Base-by-base conservation (phyloP, 2,888 invertebrate species). In the Nomada flava region DNA sequence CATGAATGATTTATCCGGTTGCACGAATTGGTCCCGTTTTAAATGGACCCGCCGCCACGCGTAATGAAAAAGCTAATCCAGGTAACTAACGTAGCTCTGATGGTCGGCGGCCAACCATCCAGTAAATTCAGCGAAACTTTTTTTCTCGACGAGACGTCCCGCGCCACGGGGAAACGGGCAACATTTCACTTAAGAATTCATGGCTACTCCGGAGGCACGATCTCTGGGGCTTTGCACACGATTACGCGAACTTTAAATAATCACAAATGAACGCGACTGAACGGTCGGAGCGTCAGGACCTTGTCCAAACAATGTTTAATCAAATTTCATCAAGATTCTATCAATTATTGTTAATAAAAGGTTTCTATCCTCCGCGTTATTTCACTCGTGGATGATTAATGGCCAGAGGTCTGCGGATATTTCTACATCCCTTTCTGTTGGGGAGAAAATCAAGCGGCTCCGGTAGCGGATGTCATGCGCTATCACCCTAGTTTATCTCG, bases 1-100 rank as follows among this genome's bases (percentile, higher is more conserved):
- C 65, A 65, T 74, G 69, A 74, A 82, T 82, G 81, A 82, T 79
- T 82, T 65, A 81, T 74, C 60, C 81, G 23, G 73, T 69, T 63
- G 67, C 59, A 44, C 53, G 68, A 69, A 79, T 79, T 79, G 79
- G 77, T 70, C 64, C 36, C 47, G 70, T 70, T 79, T 62, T 57
- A 70, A 79, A 76, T 55, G 53, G 69, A 59, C 44, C 52, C 59
- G 36, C 13, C 9, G 26, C n/a, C 9, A 53, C 23, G n/a, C 63
- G 75, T 67, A 79, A 77, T 79, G 79, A 77, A 79, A 79, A 77
- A 71, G 60, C 79, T 70, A 77, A 79, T 65, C 65, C 59, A 29
- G 47, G 70, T 77, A 71, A 71, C 70, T 79, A 77, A 79, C 65
- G 71, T 29, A 26, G 53, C 55, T 50, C 36, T 18, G 65, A 67